Conservation (phyloP, 2,888 invertebrate genomes). For the Rotaria magnacalcarata region DNA sequence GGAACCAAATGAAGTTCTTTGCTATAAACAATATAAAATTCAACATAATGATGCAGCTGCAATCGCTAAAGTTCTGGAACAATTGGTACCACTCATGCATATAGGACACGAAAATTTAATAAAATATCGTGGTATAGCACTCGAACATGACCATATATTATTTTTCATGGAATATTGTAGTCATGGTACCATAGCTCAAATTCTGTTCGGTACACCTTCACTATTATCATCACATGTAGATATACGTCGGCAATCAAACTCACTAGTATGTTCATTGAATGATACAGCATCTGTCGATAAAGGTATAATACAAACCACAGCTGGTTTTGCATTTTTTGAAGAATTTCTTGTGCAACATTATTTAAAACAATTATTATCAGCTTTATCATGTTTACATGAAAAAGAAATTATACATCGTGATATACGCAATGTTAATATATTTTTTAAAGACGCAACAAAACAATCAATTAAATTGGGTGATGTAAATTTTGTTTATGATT, state of each 20-base stretch:
- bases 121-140: slow-evolving; percentile 19
- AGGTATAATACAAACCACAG: neutral
- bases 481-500: slow-evolving; percentile 32
- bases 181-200: neutral
- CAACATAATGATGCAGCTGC: slow-evolving; percentile 11
- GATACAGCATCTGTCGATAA: neutral
- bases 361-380: slow-evolving; percentile 23
- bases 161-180: slow-evolving; percentile 36
- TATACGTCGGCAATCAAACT: neutral
- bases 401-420: slow-evolving; percentile 26
- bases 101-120: slow-evolving; percentile 15
- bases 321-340: slow-evolving; percentile 23
- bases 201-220: neutral
- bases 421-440: slow-evolving; percentile 24
- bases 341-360: neutral
- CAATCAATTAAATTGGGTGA: slow-evolving; percentile 25
- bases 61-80: neutral
- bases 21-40: slow-evolving; percentile 27
- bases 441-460: slow-evolving; percentile 2
- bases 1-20: neutral
- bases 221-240: neutral
- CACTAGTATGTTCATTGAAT: neutral
- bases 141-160: slow-evolving; percentile 32
- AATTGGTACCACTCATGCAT: slow-evolving; percentile 26
- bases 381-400: slow-evolving; percentile 13